phyloP scores from a whole-genome alignment of 2,797 vertebrate species.

The Parauchenoglanis punctatus region DNA sequence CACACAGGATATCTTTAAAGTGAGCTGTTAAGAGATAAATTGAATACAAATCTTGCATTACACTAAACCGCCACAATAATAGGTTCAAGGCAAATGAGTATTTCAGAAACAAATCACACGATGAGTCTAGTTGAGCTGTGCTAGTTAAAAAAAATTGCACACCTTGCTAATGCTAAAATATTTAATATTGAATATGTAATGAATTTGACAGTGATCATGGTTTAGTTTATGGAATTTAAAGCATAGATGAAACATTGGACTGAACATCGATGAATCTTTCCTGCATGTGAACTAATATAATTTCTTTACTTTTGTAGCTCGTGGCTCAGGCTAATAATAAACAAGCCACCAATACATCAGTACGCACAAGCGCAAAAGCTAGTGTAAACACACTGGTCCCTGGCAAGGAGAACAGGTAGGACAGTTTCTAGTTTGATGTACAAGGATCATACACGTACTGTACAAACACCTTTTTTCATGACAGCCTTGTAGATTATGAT shows the following conservation, averaged over 20 bases:
- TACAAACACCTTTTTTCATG: background rate
- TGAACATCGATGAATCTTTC: background rate
- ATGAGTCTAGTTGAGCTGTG: background rate
- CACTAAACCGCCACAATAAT: background rate
- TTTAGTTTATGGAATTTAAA: background rate
- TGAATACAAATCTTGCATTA: background rate
- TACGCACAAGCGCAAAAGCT: conserved; percentile 29
- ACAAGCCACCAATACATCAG: conserved; percentile 29
- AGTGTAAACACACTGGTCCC: conserved; percentile 10
- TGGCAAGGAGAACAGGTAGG: conserved; percentile 77
- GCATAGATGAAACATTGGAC: background rate
- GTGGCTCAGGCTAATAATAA: conserved; percentile 66
- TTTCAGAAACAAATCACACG: background rate
- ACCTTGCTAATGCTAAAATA: background rate
- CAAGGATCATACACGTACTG: background rate
- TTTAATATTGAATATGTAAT: background rate
- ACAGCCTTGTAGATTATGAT: background rate
- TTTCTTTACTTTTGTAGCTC: conserved; percentile 61
- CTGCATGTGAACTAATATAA: background rate
- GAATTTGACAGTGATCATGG: background rate
- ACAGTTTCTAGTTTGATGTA: background rate
- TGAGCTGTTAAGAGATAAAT: conserved; percentile 51
- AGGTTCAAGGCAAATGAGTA: background rate
- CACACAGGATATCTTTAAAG: conserved; percentile 79
- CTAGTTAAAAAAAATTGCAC: background rate